Evolutionary conservation across 2,888 invertebrate genomes (phyloP).

Genomic region (Alloplasta piceator): DNA sequence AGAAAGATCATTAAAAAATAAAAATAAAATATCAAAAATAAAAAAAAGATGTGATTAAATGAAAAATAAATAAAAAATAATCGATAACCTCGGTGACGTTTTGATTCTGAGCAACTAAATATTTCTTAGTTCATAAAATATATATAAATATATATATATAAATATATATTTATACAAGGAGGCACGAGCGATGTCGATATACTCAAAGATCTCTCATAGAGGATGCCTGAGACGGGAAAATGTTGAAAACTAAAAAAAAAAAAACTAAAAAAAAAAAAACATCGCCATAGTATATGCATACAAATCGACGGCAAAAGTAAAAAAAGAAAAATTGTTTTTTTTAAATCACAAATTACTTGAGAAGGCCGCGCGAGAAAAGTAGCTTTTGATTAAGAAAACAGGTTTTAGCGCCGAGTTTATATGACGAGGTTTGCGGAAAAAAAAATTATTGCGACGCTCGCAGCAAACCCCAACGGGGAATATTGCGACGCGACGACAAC

Average conservation of each 20-base stretch:
- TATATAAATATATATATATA: neutral
- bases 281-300: neutral
- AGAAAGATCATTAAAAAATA: no score
- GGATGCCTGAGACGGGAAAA: neutral
- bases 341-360: constrained; percentile 58
- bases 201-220: constrained; percentile 25
- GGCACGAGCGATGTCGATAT: neutral
- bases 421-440: constrained; percentile 45
- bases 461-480: constrained; percentile 37
- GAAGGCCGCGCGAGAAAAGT: constrained; percentile 47
- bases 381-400: constrained; percentile 66
- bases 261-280: constrained; percentile 6
- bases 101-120: neutral
- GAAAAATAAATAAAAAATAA: no score
- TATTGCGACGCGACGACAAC: constrained; percentile 49
- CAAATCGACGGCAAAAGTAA: constrained; percentile 2
- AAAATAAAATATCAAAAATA: no score
- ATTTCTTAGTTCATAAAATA: neutral
- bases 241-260: neutral
- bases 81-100: no score
- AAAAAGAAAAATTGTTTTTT: constrained; percentile 11
- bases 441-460: constrained; percentile 11
- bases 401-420: constrained; percentile 57
- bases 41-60: no score
- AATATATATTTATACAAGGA: neutral